phyloP scores from a whole-genome alignment of 2,113 vertebrate genomes.

The Cyanocitta stelleri region DNA sequence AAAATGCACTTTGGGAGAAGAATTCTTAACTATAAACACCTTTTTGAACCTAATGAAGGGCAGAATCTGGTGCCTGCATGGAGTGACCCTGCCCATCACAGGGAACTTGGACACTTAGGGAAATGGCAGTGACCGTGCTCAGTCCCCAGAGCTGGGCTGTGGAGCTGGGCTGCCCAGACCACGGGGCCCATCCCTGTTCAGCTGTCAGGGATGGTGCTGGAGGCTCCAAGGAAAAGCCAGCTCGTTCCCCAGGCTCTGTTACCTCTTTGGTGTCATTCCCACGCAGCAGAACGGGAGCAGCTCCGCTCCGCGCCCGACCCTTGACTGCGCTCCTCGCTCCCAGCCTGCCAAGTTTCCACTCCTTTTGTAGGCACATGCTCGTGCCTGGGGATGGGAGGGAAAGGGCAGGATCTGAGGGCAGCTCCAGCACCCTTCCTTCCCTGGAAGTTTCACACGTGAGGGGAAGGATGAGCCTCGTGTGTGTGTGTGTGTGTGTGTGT shows the following conservation, averaged over 20 bases:
- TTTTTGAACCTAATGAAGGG: neutral
- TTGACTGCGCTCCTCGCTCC: neutral
- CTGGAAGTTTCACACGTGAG: rapidly evolving
- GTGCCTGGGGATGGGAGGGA: neutral
- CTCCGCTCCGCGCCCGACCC: neutral
- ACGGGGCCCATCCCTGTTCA: neutral
- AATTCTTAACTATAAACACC: neutral
- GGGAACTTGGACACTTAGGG: neutral
- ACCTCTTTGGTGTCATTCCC: conserved; percentile 40
- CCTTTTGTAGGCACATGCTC: conserved; percentile 44
- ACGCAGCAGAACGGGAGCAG: neutral
- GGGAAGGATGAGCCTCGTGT: neutral
- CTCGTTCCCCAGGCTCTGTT: neutral
- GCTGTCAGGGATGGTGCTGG: neutral
- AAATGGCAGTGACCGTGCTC: neutral
- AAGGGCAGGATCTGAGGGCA: neutral
- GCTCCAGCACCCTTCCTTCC: conserved; percentile 1
- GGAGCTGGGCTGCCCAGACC: neutral
- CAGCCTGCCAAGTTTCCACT: conserved; percentile 59
- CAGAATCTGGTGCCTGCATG: neutral
- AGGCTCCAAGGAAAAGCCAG: neutral
- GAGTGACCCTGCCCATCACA: neutral
- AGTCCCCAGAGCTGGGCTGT: neutral
- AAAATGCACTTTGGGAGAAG: rapidly evolving
- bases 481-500: rapidly evolving